These are phyloP conservation scores for Cacatua alba DNA, from an alignment of 2,113 vertebrate genomes.

Conservation along the genomic window DNA sequence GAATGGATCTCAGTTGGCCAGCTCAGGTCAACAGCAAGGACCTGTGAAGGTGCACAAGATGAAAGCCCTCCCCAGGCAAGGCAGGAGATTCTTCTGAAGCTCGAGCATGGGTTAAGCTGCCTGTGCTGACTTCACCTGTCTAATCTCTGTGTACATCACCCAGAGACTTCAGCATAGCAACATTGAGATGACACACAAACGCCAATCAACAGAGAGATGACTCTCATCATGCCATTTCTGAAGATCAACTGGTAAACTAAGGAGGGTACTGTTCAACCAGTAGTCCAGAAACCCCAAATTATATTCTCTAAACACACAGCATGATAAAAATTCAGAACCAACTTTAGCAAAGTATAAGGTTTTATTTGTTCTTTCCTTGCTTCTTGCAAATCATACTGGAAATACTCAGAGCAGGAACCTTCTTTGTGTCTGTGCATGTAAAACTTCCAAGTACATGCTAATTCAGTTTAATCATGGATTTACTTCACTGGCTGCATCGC, in stretches of 20 bases:
- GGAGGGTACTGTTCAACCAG: neutral
- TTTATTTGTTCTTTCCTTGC: neutral
- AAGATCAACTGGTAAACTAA: neutral
- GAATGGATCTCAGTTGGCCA: neutral
- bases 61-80: neutral
- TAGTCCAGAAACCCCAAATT: neutral
- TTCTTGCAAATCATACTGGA: slow-evolving; percentile 34
- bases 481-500: slow-evolving; percentile 18
- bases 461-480: slow-evolving; percentile 71
- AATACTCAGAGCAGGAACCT: slow-evolving; percentile 17
- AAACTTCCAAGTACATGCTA: slow-evolving; percentile 47
- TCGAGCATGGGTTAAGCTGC: accelerated
- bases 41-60: neutral
- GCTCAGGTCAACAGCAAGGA: neutral
- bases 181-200: accelerated
- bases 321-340: neutral
- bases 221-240: neutral
- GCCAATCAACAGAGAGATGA: accelerated
- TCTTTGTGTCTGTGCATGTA: slow-evolving; percentile 34
- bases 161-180: neutral
- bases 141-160: neutral
- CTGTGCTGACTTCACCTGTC: neutral
- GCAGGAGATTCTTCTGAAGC: neutral
- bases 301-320: neutral
- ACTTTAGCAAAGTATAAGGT: neutral